These are phyloP conservation scores for Gambusia affinis DNA, from an alignment of 2,113 vertebrate genomes.

Conservation along the genomic window DNA sequence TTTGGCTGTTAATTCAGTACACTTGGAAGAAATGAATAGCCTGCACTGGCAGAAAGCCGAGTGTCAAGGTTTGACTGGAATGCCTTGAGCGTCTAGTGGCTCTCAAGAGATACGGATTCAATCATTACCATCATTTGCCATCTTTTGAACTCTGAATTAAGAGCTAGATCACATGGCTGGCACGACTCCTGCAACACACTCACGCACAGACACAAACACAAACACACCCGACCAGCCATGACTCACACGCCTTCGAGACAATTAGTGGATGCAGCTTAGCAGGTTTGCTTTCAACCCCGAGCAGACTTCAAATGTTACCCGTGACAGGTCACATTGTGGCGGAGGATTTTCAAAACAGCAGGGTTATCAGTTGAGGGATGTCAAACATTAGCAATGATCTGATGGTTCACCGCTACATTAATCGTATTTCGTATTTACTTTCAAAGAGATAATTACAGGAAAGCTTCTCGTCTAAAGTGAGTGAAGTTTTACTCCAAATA, in stretches of 20 bases:
- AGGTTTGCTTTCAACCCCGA: constrained; percentile 16
- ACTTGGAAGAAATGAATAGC: constrained; percentile 32
- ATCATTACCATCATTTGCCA: constrained; percentile 34
- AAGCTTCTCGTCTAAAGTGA: background rate
- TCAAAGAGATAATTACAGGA: background rate
- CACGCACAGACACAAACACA: background rate
- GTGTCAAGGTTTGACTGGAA: constrained; percentile 40
- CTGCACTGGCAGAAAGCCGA: constrained; percentile 3
- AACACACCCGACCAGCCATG: constrained; percentile 13
- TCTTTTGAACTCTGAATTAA: constrained; percentile 47
- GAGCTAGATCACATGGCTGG: constrained; percentile 46
- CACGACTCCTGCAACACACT: constrained; percentile 17
- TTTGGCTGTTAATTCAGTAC: constrained; percentile 31
- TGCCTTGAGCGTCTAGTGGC: constrained; percentile 26
- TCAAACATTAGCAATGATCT: background rate
- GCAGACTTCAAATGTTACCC: constrained; percentile 25
- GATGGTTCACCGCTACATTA: background rate
- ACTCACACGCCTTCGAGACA: constrained; percentile 48
- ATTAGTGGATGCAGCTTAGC: constrained; percentile 37
- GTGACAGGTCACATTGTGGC: constrained; percentile 23
- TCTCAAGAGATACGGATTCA: constrained; percentile 38
- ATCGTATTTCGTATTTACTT: background rate
- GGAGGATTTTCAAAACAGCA: constrained; percentile 22
- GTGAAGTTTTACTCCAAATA: background rate
- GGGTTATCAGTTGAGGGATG: background rate